Evolutionary conservation across 2,888 invertebrate genomes (phyloP), one percentile per base, ranked within the genome.

Genomic region (Chrysodeixis includens): DNA sequence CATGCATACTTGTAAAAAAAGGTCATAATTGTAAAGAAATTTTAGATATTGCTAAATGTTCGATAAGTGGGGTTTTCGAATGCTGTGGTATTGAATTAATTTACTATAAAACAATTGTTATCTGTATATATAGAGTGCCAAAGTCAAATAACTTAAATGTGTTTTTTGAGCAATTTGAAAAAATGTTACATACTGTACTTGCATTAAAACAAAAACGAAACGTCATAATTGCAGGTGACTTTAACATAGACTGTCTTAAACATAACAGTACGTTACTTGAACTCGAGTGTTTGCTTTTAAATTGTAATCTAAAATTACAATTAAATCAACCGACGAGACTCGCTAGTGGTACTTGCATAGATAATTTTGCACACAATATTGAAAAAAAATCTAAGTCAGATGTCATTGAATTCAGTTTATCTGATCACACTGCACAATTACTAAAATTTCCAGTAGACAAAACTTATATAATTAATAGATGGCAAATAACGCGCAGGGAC

Each of bases 221-320:
- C n/a, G n/a, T n/a, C n/a, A n/a, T n/a, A n/a, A n/a, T n/a, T n/a
- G n/a, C n/a, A n/a, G n/a, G n/a, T n/a, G n/a, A n/a, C n/a, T n/a
- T n/a, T n/a, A n/a, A n/a, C n/a, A n/a, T n/a, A n/a, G n/a, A n/a
- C n/a, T n/a, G n/a, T n/a, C n/a, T n/a, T n/a, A n/a, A n/a, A n/a
- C n/a, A n/a, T n/a, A n/a, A n/a, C n/a, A n/a, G n/a, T n/a, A n/a
- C n/a, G n/a, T n/a, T n/a, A n/a, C n/a, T n/a, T n/a, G n/a, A n/a
- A n/a, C n/a, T 60, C 2, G 40, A 60, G 44, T 54, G 53, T 53
- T 26, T 60, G 1, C 14, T 60, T 10, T 22, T 53, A 26, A 44
- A 54, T 30, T 60, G 9, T 60, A 60, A 60, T 44, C 14, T 60
- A 30, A 60, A 60, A 60, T n/a, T 60, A 44, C 16, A 14, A 12